Evolutionary conservation across 2,888 invertebrate species (phyloP), one percentile per base, ranked within the genome.

Genomic region (Eupithecia exiguata): DNA sequence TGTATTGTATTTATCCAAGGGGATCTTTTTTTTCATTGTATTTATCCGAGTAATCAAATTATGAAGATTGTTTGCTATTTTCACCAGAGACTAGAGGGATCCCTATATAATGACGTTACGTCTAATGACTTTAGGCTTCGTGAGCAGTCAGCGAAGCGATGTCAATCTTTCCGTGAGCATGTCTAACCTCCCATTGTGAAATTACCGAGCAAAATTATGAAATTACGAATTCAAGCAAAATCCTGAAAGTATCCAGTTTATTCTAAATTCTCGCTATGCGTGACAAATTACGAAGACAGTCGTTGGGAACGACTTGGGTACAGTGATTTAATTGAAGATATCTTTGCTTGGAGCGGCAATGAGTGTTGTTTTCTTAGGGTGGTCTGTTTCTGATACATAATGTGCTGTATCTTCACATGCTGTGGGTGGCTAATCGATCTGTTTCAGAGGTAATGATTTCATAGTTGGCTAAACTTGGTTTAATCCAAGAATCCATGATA

Each of bases 321-420:
- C 62, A n/a, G 72, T 53, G n/a, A 58, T 46, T 12, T 25, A 58
- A 16, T 58, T 16, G 16, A 43, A 69, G 25, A 70, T 61, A 70
- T 70, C 40, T 76, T 69, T 69, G 71, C 9, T 66, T n/a, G 21
- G 18, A 43, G 66, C 38, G 14, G 36, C 38, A 65, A 65, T 62
- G 62, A 38, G 25, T 40, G 18, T 66, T 40, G 18, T 38, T 36
- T 66, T 66, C 38, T 25, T 25, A 30, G 10, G n/a, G 66, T 38
- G 4, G 6, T 25, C 25, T 25, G 40, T 66, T 40, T 12, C 2
- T 40, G 40, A 38, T 66, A 68, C 75, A 87, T 43, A 77, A 92
- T 93, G 92, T 93, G 92, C 80, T 92, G 92, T 77, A 86, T 93
- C 75, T 92, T 93, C 78, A 92, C 92, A 9, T 91, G 89, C 70